Percentiles rank a stretch among this genome's conserved stretches.
These are phyloP conservation scores for Drosophila azteca DNA, from an alignment of 1,140 invertebrate genomes.

Conservation along the genomic window DNA sequence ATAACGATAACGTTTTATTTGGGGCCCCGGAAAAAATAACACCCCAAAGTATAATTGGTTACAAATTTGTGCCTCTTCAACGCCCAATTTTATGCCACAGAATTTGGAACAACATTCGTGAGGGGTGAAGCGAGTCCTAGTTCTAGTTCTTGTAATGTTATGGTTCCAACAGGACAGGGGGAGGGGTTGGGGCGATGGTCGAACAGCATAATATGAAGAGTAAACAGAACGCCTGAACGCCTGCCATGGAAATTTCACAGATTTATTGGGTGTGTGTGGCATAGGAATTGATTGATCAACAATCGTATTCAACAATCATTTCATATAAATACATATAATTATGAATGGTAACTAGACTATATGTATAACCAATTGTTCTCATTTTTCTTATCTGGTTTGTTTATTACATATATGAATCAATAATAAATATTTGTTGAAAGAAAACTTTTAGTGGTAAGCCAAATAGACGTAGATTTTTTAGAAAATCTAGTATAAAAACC, in stretches of 20 bases:
- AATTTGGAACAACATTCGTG: conserved; percentile 24
- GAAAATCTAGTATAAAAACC: too few relatives aligned
- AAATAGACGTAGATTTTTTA: too few relatives aligned
- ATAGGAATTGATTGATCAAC: conserved; percentile 11
- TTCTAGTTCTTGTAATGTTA: conserved; percentile 31
- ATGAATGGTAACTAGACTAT: too few relatives aligned
- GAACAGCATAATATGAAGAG: conserved; percentile 18
- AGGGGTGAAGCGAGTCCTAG: neutral
- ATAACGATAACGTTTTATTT: conserved; percentile 51
- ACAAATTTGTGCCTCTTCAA: conserved; percentile 60
- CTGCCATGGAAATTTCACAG: conserved; percentile 16
- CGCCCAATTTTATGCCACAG: conserved; percentile 40
- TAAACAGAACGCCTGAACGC: conserved; percentile 35
- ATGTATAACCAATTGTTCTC: too few relatives aligned
- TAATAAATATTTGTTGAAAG: neutral
- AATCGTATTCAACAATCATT: conserved; percentile 6
- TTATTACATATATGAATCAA: neutral
- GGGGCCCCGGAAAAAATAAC: conserved; percentile 19
- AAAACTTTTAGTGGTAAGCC: too few relatives aligned
- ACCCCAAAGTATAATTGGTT: conserved; percentile 67
- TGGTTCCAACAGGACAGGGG: conserved; percentile 17
- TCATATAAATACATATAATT: neutral
- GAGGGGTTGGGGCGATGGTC: neutral
- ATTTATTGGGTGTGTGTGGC: conserved; percentile 21
- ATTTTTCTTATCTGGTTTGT: conserved; percentile 13